Conservation (phyloP, 2,113 vertebrate species). For the Upupa epops region DNA sequence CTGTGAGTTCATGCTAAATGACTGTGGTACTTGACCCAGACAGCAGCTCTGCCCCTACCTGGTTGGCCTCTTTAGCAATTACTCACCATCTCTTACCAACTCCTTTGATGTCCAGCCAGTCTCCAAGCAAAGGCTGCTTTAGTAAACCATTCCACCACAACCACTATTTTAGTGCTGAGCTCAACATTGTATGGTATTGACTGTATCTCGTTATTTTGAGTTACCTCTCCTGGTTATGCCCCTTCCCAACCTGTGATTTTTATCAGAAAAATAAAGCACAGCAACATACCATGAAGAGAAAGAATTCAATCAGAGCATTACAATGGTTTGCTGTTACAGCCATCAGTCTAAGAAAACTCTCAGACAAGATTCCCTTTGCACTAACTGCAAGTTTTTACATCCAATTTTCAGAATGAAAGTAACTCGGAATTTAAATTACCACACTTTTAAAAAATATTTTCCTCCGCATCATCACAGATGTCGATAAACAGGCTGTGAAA, state of each 20-base stretch:
- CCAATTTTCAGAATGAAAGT: neutral
- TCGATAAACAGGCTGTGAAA: neutral
- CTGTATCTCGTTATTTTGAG: neutral
- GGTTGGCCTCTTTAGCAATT: neutral
- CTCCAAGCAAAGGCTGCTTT: neutral
- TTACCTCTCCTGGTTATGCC: neutral
- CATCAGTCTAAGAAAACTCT: neutral
- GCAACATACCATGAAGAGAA: neutral
- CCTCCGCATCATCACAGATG: neutral
- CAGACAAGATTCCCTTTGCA: neutral
- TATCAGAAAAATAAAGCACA: neutral
- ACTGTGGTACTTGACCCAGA: neutral
- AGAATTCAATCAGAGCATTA: neutral
- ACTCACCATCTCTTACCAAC: neutral
- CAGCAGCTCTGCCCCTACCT: neutral
- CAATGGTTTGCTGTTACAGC: neutral
- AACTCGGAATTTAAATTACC: neutral
- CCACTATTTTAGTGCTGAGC: neutral
- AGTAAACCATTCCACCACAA: neutral
- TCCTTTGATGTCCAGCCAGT: neutral
- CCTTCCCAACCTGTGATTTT: neutral
- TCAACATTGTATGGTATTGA: neutral
- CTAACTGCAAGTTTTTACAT: neutral
- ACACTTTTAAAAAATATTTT: neutral
- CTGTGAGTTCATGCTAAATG: neutral